phyloP scores from a whole-genome alignment of 2,888 invertebrate genomes.

The Linnaemya vulpina region DNA sequence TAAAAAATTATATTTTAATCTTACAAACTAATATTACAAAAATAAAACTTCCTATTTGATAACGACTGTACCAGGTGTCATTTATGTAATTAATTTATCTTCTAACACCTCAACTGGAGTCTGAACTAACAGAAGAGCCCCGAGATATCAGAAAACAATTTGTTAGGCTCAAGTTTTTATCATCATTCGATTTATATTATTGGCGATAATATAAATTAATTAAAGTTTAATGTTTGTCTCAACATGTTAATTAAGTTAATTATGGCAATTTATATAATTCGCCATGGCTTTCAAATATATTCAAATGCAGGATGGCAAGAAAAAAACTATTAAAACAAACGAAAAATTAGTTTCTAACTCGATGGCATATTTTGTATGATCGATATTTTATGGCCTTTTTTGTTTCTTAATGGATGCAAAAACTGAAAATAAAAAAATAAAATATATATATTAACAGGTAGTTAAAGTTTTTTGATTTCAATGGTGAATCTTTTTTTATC shows the following conservation, averaged over 20 bases:
- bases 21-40: neutral
- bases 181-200: slow-evolving; percentile 54
- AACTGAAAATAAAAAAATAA: neutral
- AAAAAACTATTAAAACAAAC: slow-evolving; percentile 6
- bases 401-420: slow-evolving; percentile 47
- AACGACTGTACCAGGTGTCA: neutral
- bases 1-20: neutral
- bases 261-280: slow-evolving; percentile 66
- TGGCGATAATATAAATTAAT: slow-evolving; percentile 48
- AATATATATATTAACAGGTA: slow-evolving; percentile 39
- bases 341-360: slow-evolving; percentile 9
- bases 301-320: slow-evolving; percentile 10
- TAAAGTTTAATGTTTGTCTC: slow-evolving; percentile 59
- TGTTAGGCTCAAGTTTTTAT: slow-evolving; percentile 31
- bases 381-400: slow-evolving; percentile 65
- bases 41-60: neutral
- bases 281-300: slow-evolving; percentile 43
- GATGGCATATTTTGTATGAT: slow-evolving; percentile 46
- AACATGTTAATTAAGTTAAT: slow-evolving; percentile 70
- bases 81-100: slow-evolving; percentile 42
- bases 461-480: slow-evolving; percentile 25
- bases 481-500: neutral
- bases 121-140: neutral
- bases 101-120: slow-evolving; percentile 36
- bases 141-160: slow-evolving; percentile 18